phyloP scores from a whole-genome alignment of 2,797 vertebrate genomes.

The Avahi laniger region DNA sequence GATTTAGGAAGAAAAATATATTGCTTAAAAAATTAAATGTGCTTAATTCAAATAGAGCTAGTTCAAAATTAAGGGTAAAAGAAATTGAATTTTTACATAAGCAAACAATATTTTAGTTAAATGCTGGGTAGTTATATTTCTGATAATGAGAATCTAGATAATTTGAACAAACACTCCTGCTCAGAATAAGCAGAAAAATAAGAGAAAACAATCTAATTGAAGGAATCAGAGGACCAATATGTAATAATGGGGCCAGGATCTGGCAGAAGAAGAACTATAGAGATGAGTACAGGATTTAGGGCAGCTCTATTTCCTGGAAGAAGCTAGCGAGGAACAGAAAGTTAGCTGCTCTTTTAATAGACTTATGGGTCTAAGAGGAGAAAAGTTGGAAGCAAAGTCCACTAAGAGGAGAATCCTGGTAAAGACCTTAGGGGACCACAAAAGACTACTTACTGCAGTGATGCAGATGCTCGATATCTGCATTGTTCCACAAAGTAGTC shows the following conservation, averaged over 20 bases:
- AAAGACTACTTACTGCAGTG: neutral
- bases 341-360: neutral
- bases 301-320: neutral
- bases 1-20: neutral
- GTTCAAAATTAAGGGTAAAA: neutral
- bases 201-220: neutral
- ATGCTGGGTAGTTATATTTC: neutral
- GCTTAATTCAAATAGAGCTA: slow-evolving; percentile 3
- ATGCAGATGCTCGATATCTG: neutral
- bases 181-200: neutral
- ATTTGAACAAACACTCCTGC: neutral
- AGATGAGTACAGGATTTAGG: neutral
- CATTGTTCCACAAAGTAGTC: neutral
- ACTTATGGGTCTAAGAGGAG: neutral
- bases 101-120: neutral
- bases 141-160: neutral
- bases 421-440: neutral
- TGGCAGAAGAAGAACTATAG: neutral
- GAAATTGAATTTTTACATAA: neutral
- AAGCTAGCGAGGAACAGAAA: neutral
- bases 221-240: neutral
- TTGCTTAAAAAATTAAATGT: neutral
- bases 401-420: neutral
- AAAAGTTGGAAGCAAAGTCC: neutral
- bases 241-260: neutral